Base-by-base conservation (phyloP, 2,888 invertebrate genomes). In the Ichneumon xanthorius region DNA sequence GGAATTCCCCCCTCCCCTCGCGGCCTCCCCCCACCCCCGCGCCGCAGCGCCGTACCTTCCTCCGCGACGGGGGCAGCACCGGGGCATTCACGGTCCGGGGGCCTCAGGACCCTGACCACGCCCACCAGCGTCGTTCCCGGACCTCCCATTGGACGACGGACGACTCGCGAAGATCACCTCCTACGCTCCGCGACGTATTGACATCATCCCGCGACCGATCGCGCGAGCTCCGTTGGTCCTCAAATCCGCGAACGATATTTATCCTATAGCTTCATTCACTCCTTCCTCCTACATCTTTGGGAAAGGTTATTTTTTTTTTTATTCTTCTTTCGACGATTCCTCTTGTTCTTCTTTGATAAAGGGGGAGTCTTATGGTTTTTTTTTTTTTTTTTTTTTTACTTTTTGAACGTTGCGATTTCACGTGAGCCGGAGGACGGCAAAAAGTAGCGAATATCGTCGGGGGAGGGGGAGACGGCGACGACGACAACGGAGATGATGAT, bases 91-190 rank as follows among this genome's bases (percentile, higher is more conserved):
- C 77, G 72, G 80, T 72, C 63, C 55, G 45, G 61, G 70, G 73
- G 72, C 87, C 87, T 80, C 71, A 26, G 85, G 78, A 70, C 58
- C 67, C 58, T 79, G 89, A 90, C 90, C 88, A 92, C 93, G 92
- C 93, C 93, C 89, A 89, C 88, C 86, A 86, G 88, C 90, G 90
- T 91, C 90, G 86, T 87, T 88, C 88, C 87, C 90, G 90, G 89
- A 89, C 89, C 90, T 90, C 89, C 91, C 90, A 91, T 91, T 91
- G 91, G 91, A 89, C 87, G 90, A 89, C 88, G 80, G 7, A 87
- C 68, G 84, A 82, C 76, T 84, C 75, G 77, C 84, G 86, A 82
- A 87, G 87, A 89, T 90, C 89, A 87, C 91, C 91, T 91, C 92
- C 91, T 87, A 88, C 91, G 85, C 88, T 72, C 45, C 61, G 82